Evolutionary conservation across 1,140 invertebrate genomes (phyloP), one percentile per base, ranked within the genome.

Genomic region (Mycetomoellerius zeteki): DNA sequence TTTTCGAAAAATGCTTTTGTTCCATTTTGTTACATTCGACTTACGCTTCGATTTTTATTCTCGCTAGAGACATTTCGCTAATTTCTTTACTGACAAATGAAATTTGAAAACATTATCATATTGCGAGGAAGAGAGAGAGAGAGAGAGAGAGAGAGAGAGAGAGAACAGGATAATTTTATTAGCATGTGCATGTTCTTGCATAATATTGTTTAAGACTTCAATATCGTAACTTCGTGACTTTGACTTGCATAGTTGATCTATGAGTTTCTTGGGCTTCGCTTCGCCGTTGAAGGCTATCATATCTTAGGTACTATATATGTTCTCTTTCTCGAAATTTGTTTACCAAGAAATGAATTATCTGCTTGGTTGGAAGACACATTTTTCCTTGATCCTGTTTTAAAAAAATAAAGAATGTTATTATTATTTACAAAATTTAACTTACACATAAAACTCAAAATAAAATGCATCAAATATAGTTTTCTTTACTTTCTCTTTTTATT

Each of bases 251-350:
- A 2, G 2, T 43, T 71, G 50, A 71, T 71, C 65, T 71, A 54
- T 7, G 21, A 30, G 30, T 27, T 84, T 75, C 69, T 84, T 47
- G 3, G 56, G 69, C 69, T 84, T 84, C 69, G 8, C 30, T 84
- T 60, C 24, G 7, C 14, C 12, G 16, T 58, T 30, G 4, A 60
- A 73, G n/a, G 14, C 37, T 33, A 43, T 24, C n/a, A 43, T 54
- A 21, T 47, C 16, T 82, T 60, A 47, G 14, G 52, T 27, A 21
- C 16, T 24, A 69, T 37, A 43, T 64, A 4, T 7, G 10, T 30
- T 56, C 14, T 64, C 7, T 30, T 16, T 30, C 2, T 16, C n/a
- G 3, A 37, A 60, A 60, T 0, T 60, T 60, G 12, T 43, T 43
- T 76, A 75, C 2, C 21, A 56, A 56, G 54, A 37, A 37, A 2